Percentiles rank a stretch among this genome's conserved stretches.
Conservation (phyloP, 2,888 invertebrate species). For the Agrypnus murinus region DNA sequence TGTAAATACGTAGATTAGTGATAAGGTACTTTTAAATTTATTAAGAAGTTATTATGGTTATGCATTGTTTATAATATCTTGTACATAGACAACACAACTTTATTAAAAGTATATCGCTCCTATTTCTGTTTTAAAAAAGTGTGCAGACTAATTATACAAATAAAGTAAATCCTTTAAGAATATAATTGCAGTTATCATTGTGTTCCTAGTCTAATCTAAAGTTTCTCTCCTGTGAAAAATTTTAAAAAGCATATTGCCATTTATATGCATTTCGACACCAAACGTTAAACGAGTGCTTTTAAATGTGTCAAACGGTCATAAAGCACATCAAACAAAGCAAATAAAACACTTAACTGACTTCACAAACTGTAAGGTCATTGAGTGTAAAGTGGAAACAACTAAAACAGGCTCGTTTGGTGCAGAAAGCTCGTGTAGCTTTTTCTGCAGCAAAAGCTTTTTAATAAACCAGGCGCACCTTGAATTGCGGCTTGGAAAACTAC, state of each 20-base stretch:
- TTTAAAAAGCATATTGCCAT: too few relatives aligned
- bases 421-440: constrained; percentile 31
- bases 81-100: constrained; percentile 29
- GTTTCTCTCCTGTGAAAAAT: too few relatives aligned
- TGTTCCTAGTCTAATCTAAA: too few relatives aligned
- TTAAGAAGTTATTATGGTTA: constrained; percentile 17
- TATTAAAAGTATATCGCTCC: constrained; percentile 37
- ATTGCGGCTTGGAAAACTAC: constrained; percentile 38
- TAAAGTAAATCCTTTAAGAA: constrained; percentile 23
- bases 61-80: constrained; percentile 28
- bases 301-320: constrained; percentile 21
- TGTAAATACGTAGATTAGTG: constrained; percentile 35
- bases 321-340: constrained; percentile 32
- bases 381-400: constrained; percentile 35
- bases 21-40: constrained; percentile 21
- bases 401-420: constrained; percentile 23
- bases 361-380: constrained; percentile 34
- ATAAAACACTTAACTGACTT: constrained; percentile 35
- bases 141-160: constrained; percentile 35
- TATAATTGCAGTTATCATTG: too few relatives aligned
- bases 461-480: constrained; percentile 39
- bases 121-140: constrained; percentile 39
- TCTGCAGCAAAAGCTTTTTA: constrained; percentile 25
- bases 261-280: too few relatives aligned
- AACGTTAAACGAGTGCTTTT: too few relatives aligned